A percentile compares a stretch with the other conserved stretches of the same genome.
Conservation (phyloP, 2,113 vertebrate genomes). For the Excalfactoria chinensis region DNA sequence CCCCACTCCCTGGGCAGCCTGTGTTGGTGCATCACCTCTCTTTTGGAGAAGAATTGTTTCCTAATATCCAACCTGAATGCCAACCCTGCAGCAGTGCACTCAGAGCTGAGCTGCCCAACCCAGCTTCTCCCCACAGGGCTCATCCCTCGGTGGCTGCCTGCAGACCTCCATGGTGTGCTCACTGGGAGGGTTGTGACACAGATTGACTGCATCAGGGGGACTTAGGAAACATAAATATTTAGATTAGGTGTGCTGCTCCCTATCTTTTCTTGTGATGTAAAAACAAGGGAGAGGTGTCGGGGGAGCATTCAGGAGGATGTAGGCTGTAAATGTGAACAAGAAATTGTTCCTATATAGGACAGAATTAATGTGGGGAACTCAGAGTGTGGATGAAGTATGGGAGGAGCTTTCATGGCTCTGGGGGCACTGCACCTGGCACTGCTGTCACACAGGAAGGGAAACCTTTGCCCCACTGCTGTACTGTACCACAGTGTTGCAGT, state of each 20-base stretch:
- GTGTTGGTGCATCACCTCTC: too few relatives aligned
- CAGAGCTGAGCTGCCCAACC: background rate
- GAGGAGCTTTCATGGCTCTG: background rate
- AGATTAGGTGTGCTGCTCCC: too few relatives aligned
- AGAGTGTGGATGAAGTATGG: background rate
- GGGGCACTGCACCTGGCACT: background rate
- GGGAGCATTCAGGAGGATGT: background rate
- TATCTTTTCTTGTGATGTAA: background rate
- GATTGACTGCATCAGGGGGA: rapidly evolving
- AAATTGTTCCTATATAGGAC: background rate
- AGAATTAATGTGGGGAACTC: background rate
- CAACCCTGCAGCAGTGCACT: too few relatives aligned
- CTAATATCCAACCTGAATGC: too few relatives aligned
- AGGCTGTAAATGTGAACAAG: background rate
- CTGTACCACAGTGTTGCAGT: too few relatives aligned
- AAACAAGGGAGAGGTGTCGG: background rate
- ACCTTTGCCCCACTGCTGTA: too few relatives aligned
- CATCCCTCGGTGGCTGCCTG: too few relatives aligned
- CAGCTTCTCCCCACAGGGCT: background rate
- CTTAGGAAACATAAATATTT: background rate
- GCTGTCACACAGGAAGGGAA: background rate
- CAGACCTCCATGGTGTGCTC: rapidly evolving
- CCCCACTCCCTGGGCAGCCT: too few relatives aligned
- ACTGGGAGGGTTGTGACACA: rapidly evolving
- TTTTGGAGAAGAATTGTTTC: too few relatives aligned